phyloP scores from a whole-genome alignment of 2,797 vertebrate genomes.

The Lepilemur septentrionalis region DNA sequence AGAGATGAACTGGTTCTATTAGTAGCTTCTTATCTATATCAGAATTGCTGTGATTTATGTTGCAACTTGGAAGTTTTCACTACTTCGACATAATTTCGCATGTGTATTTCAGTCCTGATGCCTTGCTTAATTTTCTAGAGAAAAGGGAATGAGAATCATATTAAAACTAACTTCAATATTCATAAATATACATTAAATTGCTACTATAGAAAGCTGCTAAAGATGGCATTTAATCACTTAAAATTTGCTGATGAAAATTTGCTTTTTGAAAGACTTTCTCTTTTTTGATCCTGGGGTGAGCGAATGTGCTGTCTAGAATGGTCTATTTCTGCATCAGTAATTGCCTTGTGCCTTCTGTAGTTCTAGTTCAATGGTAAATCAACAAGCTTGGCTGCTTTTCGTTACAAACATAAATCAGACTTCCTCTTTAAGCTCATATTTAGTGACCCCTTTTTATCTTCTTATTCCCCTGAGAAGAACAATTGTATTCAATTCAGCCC shows the following conservation, averaged over 20 bases:
- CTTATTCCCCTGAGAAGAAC: neutral
- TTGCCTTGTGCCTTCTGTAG: neutral
- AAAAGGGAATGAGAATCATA: neutral
- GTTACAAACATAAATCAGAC: neutral
- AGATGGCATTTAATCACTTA: constrained; percentile 23
- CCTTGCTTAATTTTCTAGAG: neutral
- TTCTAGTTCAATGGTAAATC: neutral
- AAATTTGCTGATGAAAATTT: constrained; percentile 11
- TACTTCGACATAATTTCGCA: neutral
- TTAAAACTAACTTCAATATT: neutral
- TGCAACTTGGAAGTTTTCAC: neutral
- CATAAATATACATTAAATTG: constrained; percentile 18
- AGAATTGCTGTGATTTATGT: neutral
- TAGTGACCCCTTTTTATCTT: constrained; percentile 1
- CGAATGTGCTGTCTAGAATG: neutral
- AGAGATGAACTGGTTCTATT: neutral
- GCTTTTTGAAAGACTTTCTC: neutral
- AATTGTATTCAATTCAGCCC: constrained; percentile 24
- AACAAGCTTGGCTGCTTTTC: neutral
- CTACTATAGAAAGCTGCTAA: neutral
- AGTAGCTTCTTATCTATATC: neutral
- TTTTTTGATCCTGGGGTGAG: neutral
- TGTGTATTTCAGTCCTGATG: neutral
- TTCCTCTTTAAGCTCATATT: neutral
- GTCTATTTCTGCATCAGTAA: neutral